Base-by-base conservation (phyloP, 2,797 vertebrate species). In the Meda fulgida region DNA sequence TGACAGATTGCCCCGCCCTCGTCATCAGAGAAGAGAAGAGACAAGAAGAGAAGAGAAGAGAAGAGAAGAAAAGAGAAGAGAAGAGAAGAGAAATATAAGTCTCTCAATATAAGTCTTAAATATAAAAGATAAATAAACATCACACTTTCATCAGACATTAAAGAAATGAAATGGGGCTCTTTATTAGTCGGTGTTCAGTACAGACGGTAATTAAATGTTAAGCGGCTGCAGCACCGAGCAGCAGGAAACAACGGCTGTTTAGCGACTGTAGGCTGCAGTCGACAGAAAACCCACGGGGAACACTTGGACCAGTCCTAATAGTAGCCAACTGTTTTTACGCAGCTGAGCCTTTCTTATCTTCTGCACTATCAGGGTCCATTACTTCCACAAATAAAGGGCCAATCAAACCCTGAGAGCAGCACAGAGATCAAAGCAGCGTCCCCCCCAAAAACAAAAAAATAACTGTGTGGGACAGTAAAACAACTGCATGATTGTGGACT, bases 381-480 rank as follows among this genome's bases (percentile, higher is more conserved):
- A 92, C 90, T 92, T 93, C 92, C 92, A 92, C 92, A 93, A 94
- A 94, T 94, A 92, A 93, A 92, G 91, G 89, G 90, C 86, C 92
- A 95, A 94, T 95, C 94, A 94, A 93, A 89, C 89, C 87, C 69
- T 0, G 87, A 90, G 91, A 92, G 91, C 88, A 88, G 88, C 87
- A 87, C 85, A 89, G 71, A 86, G 92, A 94, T 94, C 93, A 94
- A 93, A 93, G 92, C 16, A 65, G 40, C 34, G 79, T 84, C 84
- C 31, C 31, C 26, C 84, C 43, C 86, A 83, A 84, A 46, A 46
- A 13, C 14, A 14, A 84, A 90, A 83, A 60, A 90, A 82, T 91
- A 91, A 87, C 71, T 82, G 84, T 90, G 88, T 86, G 80, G 69
- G 88, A 91, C 85, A 89, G 88, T 72, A 87, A 80, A 90, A 87